A percentile compares a stretch with the other conserved stretches of the same genome.
These are phyloP conservation scores for Menidia beryllina DNA, from an alignment of 2,113 vertebrate species.

Conservation along the genomic window DNA sequence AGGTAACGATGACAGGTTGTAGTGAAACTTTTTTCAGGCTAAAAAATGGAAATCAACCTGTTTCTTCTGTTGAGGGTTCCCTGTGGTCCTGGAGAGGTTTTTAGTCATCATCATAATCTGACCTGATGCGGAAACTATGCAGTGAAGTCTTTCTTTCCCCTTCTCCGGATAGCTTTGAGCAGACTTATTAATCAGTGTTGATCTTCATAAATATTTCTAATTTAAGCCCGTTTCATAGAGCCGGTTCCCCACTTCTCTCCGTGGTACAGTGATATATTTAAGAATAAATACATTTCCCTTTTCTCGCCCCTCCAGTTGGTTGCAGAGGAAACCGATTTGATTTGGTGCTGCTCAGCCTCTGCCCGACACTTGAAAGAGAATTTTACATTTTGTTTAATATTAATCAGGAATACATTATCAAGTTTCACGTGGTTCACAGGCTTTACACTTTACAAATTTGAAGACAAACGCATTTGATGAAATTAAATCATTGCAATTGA, in stretches of 20 bases:
- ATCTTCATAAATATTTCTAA: constrained; percentile 13
- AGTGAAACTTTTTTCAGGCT: constrained; percentile 25
- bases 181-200: constrained; percentile 45
- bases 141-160: constrained; percentile 20
- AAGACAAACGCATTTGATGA: constrained; percentile 51
- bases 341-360: constrained; percentile 71
- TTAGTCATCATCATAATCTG: constrained; percentile 45
- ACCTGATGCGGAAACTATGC: constrained; percentile 61
- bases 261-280: constrained; percentile 31
- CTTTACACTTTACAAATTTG: constrained; percentile 66
- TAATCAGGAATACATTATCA: constrained; percentile 78
- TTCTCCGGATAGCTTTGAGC: constrained; percentile 30
- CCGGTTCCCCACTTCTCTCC: constrained; percentile 18
- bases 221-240: constrained; percentile 34
- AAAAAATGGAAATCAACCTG: constrained; percentile 23
- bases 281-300: constrained; percentile 26
- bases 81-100: constrained; percentile 9
- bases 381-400: constrained; percentile 81
- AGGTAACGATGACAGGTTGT: constrained; percentile 10
- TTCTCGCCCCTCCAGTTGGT: constrained; percentile 10
- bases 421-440: constrained; percentile 50
- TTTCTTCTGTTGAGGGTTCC: constrained; percentile 41
- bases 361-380: constrained; percentile 83
- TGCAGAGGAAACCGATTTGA: constrained; percentile 72
- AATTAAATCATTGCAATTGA: constrained; percentile 55